These are phyloP conservation scores for Phrynocephalus vlangalii DNA, from an alignment of 2,797 vertebrate species.

Conservation along the genomic window DNA sequence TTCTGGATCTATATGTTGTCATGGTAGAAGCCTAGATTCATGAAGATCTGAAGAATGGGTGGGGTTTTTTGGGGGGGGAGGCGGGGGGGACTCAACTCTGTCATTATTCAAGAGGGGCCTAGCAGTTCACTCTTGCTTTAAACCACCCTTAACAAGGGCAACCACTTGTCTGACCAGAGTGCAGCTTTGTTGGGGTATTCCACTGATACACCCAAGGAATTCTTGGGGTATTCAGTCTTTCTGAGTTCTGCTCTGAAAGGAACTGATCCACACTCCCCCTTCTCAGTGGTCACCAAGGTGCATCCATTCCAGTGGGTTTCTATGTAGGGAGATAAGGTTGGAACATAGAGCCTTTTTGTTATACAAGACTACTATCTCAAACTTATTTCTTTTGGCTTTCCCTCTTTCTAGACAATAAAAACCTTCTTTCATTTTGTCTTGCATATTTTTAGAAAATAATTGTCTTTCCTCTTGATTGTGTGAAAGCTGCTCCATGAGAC, in stretches of 20 bases:
- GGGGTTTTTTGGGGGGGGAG: too few relatives aligned
- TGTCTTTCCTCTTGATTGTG: not conserved
- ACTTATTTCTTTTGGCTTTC: not conserved
- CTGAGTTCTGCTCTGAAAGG: not conserved
- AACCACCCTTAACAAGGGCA: not conserved
- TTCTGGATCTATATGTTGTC: not conserved
- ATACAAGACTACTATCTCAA: too few relatives aligned
- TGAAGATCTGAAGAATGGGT: not conserved
- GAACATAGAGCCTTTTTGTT: too few relatives aligned
- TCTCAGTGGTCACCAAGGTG: not conserved
- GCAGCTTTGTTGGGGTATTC: fast-evolving
- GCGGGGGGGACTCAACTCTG: not conserved
- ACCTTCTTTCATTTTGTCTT: not conserved
- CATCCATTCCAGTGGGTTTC: not conserved
- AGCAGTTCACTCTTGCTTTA: too few relatives aligned
- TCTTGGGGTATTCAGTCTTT: not conserved
- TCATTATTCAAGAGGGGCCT: not conserved
- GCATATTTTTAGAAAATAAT: not conserved
- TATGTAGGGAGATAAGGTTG: not conserved
- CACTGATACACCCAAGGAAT: not conserved
- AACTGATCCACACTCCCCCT: not conserved
- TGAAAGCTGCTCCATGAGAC: not conserved
- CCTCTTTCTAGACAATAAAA: too few relatives aligned
- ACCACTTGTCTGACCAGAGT: not conserved
- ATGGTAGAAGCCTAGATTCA: not conserved